Percentiles rank a stretch among this genome's conserved stretches.
Conservation (phyloP, 2,888 invertebrate species). For the Pristionchus entomophagus region DNA sequence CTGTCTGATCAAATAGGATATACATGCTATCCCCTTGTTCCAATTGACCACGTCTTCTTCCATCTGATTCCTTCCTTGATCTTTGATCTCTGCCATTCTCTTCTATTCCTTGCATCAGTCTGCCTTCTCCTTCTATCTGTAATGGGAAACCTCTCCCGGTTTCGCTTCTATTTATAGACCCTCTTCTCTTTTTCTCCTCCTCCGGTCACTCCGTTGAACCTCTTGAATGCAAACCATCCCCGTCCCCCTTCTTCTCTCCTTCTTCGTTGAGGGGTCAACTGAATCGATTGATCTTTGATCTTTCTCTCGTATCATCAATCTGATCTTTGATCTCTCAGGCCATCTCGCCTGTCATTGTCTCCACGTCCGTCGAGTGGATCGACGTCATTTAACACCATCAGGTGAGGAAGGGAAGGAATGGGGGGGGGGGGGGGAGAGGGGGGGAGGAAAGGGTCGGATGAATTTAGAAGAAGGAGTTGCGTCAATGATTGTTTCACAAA, state of each 20-base stretch:
- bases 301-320: background rate
- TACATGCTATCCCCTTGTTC: background rate
- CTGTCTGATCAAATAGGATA: constrained; percentile 19
- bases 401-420: background rate
- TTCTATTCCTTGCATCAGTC: background rate
- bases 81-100: constrained; percentile 18
- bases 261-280: background rate
- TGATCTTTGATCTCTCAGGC: constrained; percentile 43
- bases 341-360: constrained; percentile 43
- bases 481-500: no score
- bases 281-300: background rate
- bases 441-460: no score
- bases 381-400: constrained; percentile 25
- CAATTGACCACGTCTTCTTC: background rate
- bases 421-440: no score
- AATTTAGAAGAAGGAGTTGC: no score
- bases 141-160: constrained; percentile 33
- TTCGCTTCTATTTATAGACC: constrained; percentile 7
- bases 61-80: no score
- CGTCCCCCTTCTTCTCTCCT: background rate
- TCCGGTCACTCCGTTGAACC: constrained; percentile 30
- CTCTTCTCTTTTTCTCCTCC: background rate
- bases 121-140: background rate
- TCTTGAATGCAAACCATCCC: constrained; percentile 39
- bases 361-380: constrained; percentile 39